Conservation (phyloP, 2,113 vertebrate species). For the Excalfactoria chinensis region DNA sequence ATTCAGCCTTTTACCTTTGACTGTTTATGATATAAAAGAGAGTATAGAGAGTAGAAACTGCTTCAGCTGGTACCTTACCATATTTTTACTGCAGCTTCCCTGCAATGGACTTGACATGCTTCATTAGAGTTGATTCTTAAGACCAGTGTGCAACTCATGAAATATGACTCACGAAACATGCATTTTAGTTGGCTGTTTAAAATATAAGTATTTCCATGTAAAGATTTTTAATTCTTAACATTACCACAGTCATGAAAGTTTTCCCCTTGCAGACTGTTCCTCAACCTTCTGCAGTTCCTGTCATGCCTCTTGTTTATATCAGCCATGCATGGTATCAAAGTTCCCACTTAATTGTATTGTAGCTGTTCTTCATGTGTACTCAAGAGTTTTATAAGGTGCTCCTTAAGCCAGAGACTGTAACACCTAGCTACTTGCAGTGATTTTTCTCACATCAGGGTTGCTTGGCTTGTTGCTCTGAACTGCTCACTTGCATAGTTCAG, state of each 20-base stretch:
- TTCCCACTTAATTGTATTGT: neutral
- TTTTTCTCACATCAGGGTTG: neutral
- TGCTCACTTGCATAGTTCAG: neutral
- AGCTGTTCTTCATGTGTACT: neutral
- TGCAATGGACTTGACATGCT: neutral
- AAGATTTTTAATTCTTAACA: neutral
- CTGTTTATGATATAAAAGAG: neutral
- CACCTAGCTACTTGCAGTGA: neutral
- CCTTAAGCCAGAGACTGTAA: neutral
- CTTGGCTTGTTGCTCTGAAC: neutral
- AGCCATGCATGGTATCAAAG: neutral
- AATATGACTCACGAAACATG: accelerated
- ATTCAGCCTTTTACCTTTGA: neutral
- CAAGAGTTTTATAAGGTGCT: neutral
- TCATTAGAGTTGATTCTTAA: neutral
- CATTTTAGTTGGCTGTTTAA: neutral
- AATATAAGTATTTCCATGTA: neutral
- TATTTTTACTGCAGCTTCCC: neutral
- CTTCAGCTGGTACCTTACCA: neutral
- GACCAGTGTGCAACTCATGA: neutral
- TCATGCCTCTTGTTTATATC: neutral
- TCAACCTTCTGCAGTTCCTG: neutral
- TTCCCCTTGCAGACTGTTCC: neutral
- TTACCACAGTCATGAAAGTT: neutral
- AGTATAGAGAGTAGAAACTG: neutral